Conservation (phyloP, 2,113 vertebrate species). For the Zapus hudsonius region DNA sequence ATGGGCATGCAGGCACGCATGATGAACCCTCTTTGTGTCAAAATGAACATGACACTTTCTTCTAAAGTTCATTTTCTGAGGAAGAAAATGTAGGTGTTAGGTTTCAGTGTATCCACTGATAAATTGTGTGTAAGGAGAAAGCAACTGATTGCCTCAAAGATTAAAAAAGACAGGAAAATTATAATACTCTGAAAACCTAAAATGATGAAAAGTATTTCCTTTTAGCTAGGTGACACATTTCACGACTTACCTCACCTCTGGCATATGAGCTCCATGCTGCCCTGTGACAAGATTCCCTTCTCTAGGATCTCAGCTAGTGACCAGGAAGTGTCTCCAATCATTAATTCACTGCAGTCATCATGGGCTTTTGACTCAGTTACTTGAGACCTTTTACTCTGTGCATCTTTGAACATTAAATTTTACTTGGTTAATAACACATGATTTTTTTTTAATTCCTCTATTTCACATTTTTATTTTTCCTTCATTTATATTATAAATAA, state of each 20-base stretch:
- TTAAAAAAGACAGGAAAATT: neutral
- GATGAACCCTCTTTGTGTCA: neutral
- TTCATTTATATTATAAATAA: conserved; percentile 30
- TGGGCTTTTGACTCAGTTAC: neutral
- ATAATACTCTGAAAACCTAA: neutral
- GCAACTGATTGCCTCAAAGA: neutral
- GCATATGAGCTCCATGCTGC: neutral
- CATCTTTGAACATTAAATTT: neutral
- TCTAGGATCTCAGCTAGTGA: neutral
- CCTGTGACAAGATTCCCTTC: neutral
- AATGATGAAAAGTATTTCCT: neutral
- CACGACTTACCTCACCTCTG: neutral
- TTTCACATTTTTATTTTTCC: neutral
- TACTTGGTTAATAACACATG: conserved; percentile 6
- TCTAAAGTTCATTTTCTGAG: neutral
- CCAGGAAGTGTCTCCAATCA: neutral
- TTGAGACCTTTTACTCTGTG: neutral
- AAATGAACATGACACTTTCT: neutral
- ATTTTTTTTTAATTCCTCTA: conserved; percentile 1
- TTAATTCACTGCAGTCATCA: neutral
- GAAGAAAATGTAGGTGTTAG: neutral
- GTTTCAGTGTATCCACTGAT: neutral
- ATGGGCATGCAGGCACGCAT: neutral
- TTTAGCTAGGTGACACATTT: neutral
- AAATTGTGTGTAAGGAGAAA: neutral